These are phyloP conservation scores for Lophotis ruficrista DNA, from an alignment of 2,113 vertebrate genomes.

Conservation along the genomic window DNA sequence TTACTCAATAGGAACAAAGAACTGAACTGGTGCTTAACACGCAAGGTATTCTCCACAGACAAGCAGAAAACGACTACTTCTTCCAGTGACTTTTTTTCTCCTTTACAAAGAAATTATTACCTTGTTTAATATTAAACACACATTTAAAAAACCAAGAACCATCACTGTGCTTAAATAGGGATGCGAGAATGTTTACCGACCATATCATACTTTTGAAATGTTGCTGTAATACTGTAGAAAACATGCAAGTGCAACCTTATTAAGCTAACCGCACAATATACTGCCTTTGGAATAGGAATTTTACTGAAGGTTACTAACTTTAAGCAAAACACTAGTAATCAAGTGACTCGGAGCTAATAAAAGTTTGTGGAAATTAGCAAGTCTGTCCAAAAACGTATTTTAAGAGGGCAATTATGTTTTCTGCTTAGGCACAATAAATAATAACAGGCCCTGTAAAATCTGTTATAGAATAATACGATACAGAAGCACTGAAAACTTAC, in stretches of 20 bases:
- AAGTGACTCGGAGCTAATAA: constrained; percentile 36
- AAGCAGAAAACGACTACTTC: neutral
- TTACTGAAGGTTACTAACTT: constrained; percentile 21
- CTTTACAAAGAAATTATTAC: neutral
- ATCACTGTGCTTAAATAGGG: neutral
- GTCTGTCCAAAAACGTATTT: constrained; percentile 50
- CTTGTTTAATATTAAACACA: neutral
- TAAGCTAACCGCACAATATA: neutral
- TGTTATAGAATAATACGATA: neutral
- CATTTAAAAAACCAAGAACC: neutral
- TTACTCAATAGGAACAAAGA: constrained; percentile 46
- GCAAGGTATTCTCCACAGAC: neutral
- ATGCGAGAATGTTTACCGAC: neutral
- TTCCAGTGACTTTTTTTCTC: neutral
- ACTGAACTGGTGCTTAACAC: neutral
- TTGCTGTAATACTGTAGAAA: neutral
- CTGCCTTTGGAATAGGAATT: neutral
- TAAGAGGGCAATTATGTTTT: constrained; percentile 63
- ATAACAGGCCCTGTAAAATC: constrained; percentile 53
- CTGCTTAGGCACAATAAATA: constrained; percentile 62
- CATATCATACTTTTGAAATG: neutral
- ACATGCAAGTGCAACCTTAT: neutral
- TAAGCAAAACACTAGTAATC: neutral
- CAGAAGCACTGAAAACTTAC: constrained; percentile 16
- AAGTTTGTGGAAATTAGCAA: constrained; percentile 50